Percentiles rank a stretch among this genome's conserved stretches.
phyloP scores from a whole-genome alignment of 2,888 invertebrate species.

The Epiblema foenella region DNA sequence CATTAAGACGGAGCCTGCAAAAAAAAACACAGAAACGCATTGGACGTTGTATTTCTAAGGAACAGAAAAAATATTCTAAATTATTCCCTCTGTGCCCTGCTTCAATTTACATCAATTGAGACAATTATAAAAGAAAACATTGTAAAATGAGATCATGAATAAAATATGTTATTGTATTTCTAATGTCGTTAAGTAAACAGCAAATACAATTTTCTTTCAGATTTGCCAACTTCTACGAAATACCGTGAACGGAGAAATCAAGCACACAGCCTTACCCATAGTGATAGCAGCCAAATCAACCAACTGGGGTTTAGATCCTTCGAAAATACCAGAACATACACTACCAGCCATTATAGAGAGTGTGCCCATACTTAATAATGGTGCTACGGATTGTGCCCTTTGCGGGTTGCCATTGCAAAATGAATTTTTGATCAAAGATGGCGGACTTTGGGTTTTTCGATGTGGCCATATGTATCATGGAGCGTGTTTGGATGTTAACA shows the following conservation, averaged over 20 bases:
- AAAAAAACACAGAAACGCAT: too few relatives aligned
- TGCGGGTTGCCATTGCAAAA: slow-evolving; percentile 86
- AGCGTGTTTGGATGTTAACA: slow-evolving; percentile 84
- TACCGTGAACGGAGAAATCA: slow-evolving; percentile 60
- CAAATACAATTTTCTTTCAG: slow-evolving; percentile 55
- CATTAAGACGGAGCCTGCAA: too few relatives aligned
- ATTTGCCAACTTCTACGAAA: slow-evolving; percentile 70
- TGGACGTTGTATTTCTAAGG: too few relatives aligned
- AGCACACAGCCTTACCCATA: slow-evolving; percentile 76
- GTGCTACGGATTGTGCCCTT: slow-evolving; percentile 74
- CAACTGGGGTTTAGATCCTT: slow-evolving; percentile 81
- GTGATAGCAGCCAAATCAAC: slow-evolving; percentile 70
- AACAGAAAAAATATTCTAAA: too few relatives aligned
- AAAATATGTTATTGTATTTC: too few relatives aligned
- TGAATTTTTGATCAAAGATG: slow-evolving; percentile 84
- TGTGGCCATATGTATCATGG: slow-evolving; percentile 87
- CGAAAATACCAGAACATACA: slow-evolving; percentile 52
- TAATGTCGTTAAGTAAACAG: neutral
- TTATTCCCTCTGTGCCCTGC: too few relatives aligned
- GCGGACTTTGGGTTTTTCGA: slow-evolving; percentile 86
- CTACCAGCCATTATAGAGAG: slow-evolving; percentile 62
- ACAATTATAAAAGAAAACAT: too few relatives aligned
- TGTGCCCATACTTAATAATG: slow-evolving; percentile 57
- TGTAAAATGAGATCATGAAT: neutral
- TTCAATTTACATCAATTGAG: too few relatives aligned